A percentile compares a stretch with the other conserved stretches of the same genome.
Conservation (phyloP, 2,888 invertebrate species). For the Stramonita haemastoma region DNA sequence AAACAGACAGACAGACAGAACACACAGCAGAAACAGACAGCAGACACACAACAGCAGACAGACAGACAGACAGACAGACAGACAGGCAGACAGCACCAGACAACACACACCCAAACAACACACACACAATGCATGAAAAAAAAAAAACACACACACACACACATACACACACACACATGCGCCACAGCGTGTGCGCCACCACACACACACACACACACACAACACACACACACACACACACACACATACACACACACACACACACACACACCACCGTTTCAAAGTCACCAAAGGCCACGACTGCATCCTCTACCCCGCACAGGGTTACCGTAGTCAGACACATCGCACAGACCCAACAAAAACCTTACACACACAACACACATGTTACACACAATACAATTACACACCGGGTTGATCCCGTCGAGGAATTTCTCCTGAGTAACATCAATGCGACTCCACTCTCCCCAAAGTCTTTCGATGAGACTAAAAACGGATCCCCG, state of each 20-base stretch:
- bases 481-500: too few relatives aligned
- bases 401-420: too few relatives aligned
- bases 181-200: too few relatives aligned
- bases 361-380: not conserved
- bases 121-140: not conserved
- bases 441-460: too few relatives aligned
- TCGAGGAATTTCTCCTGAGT: too few relatives aligned
- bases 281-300: conserved; percentile 84
- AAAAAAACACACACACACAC: not conserved
- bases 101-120: not conserved
- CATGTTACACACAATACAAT: too few relatives aligned
- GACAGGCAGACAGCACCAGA: not conserved
- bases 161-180: conserved; percentile 15
- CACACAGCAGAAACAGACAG: not conserved
- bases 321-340: conserved; percentile 85
- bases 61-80: not conserved
- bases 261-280: conserved; percentile 80
- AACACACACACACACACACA: not conserved
- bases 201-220: conserved; percentile 5
- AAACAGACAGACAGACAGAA: not conserved
- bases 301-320: conserved; percentile 82
- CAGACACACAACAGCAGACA: not conserved
- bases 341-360: conserved; percentile 79
- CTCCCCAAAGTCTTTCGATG: too few relatives aligned
- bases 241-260: conserved; percentile 14